These are phyloP conservation scores for Actenoides lindsayi DNA, from an alignment of 2,113 vertebrate species.

Conservation along the genomic window DNA sequence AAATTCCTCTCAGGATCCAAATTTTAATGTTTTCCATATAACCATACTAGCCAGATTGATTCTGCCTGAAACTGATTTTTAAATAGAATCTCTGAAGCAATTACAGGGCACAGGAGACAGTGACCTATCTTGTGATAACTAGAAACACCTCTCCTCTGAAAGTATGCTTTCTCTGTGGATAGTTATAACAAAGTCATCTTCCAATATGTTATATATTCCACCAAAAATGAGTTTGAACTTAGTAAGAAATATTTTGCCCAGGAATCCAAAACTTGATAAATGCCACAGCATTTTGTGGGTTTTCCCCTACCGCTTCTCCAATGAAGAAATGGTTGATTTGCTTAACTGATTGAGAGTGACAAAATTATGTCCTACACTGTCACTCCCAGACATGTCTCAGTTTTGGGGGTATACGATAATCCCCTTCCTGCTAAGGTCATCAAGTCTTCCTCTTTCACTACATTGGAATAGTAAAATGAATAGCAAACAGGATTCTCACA, in stretches of 20 bases:
- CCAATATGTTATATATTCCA: not conserved
- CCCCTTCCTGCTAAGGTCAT: not conserved
- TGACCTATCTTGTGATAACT: not conserved
- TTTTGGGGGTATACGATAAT: not conserved
- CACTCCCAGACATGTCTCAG: fast-evolving
- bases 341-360: not conserved
- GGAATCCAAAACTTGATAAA: not conserved
- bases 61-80: not conserved
- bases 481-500: not conserved
- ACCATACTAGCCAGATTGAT: not conserved
- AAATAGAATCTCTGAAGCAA: fast-evolving
- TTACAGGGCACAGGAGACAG: not conserved
- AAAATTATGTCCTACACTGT: not conserved
- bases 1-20: not conserved
- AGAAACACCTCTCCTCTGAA: not conserved
- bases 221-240: not conserved
- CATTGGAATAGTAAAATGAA: not conserved
- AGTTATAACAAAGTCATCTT: not conserved
- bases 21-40: not conserved
- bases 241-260: not conserved
- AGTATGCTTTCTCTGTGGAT: not conserved
- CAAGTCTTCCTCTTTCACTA: not conserved
- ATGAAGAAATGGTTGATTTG: not conserved
- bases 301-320: not conserved
- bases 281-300: not conserved